These are phyloP conservation scores for Stomatorhinus ivindoensis DNA, from an alignment of 2,113 vertebrate species.

Conservation along the genomic window DNA sequence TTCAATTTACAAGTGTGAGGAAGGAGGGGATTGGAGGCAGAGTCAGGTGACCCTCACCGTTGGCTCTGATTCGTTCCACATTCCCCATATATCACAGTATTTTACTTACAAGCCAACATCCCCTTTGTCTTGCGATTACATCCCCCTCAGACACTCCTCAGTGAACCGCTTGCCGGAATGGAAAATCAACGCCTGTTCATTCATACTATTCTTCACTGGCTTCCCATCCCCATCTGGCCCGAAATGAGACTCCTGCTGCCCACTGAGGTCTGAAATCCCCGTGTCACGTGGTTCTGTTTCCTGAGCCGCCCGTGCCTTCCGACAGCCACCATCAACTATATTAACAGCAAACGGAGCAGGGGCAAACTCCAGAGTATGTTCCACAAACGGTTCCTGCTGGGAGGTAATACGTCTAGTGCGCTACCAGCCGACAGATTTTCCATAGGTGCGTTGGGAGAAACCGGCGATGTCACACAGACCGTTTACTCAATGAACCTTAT, in stretches of 20 bases:
- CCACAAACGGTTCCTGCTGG: not conserved
- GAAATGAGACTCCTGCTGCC: not conserved
- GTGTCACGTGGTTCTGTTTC: not conserved
- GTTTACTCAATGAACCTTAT: not conserved
- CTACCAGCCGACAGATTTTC: not conserved
- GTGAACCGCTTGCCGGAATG: not conserved
- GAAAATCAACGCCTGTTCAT: not conserved
- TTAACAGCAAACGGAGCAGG: not conserved
- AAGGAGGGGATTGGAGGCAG: not conserved
- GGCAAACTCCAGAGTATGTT: not conserved
- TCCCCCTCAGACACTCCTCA: not conserved
- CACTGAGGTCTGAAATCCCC: not conserved
- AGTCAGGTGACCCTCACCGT: not conserved
- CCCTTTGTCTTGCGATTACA: not conserved
- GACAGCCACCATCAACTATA: not conserved
- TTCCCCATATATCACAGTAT: not conserved
- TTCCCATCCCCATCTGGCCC: not conserved
- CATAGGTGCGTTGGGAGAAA: conserved; percentile 13
- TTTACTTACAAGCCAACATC: not conserved
- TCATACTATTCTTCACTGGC: not conserved
- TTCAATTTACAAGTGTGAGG: conserved; percentile 15
- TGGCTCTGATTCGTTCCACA: not conserved
- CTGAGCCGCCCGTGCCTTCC: not conserved
- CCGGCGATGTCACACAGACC: conserved; percentile 17
- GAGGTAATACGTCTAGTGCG: not conserved